phyloP scores from a whole-genome alignment of 2,797 vertebrate genomes.

The Taenioides sp. region DNA sequence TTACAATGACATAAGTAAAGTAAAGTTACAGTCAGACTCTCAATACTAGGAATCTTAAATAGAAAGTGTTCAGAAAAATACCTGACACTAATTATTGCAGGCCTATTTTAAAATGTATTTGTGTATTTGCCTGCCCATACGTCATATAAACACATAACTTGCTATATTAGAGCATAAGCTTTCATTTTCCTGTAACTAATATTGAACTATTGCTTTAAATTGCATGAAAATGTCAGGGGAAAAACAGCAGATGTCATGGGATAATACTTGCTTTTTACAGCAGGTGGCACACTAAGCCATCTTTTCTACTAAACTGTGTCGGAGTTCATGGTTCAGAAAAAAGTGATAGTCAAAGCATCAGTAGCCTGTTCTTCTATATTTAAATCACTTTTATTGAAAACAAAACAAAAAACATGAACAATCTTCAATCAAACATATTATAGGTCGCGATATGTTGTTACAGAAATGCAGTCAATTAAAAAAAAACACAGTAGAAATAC shows the following conservation, averaged over 20 bases:
- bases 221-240: neutral
- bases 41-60: too few relatives aligned
- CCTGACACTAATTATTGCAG: too few relatives aligned
- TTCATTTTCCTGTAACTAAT: neutral
- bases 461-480: neutral
- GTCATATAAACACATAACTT: too few relatives aligned
- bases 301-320: neutral
- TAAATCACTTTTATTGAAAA: neutral
- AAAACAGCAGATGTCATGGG: neutral
- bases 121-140: too few relatives aligned
- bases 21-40: too few relatives aligned
- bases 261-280: neutral
- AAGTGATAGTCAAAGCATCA: neutral
- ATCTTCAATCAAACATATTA: neutral
- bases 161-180: too few relatives aligned
- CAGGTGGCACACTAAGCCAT: constrained; percentile 4
- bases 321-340: neutral
- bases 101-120: too few relatives aligned
- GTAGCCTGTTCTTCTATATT: neutral
- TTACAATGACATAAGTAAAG: neutral
- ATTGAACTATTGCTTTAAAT: neutral
- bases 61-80: too few relatives aligned
- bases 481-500: neutral
- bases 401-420: neutral
- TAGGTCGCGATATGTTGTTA: neutral